These are phyloP conservation scores for Aegotheles bennettii DNA, from an alignment of 2,113 vertebrate species.

Conservation along the genomic window DNA sequence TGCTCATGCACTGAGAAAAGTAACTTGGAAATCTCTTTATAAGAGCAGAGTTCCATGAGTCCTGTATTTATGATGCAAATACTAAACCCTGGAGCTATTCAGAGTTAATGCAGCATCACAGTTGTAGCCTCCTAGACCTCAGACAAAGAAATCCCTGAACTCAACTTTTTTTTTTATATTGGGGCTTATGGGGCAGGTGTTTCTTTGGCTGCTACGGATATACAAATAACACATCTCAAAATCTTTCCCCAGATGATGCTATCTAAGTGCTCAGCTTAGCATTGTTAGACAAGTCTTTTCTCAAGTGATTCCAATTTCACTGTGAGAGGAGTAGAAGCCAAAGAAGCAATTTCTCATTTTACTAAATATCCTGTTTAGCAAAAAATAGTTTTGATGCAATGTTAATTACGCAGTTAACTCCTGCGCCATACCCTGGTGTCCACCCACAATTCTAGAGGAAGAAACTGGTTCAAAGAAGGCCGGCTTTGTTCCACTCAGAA, in stretches of 20 bases:
- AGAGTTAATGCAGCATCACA: not conserved
- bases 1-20: not conserved
- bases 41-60: not conserved
- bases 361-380: not conserved
- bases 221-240: not conserved
- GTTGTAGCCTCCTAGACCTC: not conserved
- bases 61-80: conserved; percentile 7
- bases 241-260: not conserved
- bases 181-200: not conserved
- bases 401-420: not conserved
- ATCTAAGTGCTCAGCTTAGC: not conserved
- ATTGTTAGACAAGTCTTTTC: not conserved
- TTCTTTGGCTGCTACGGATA: not conserved
- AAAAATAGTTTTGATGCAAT: not conserved
- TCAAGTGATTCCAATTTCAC: not conserved
- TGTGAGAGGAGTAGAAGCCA: not conserved
- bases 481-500: not conserved
- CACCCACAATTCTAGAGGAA: not conserved
- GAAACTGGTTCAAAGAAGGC: conserved; percentile 21
- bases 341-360: not conserved
- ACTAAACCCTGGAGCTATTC: not conserved
- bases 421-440: not conserved
- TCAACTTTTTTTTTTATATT: not conserved
- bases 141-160: not conserved
- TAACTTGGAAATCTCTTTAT: not conserved